A percentile compares a stretch with the other conserved stretches of the same genome.
Conservation (phyloP, 1,140 invertebrate genomes). For the Drosophila pruinosa region DNA sequence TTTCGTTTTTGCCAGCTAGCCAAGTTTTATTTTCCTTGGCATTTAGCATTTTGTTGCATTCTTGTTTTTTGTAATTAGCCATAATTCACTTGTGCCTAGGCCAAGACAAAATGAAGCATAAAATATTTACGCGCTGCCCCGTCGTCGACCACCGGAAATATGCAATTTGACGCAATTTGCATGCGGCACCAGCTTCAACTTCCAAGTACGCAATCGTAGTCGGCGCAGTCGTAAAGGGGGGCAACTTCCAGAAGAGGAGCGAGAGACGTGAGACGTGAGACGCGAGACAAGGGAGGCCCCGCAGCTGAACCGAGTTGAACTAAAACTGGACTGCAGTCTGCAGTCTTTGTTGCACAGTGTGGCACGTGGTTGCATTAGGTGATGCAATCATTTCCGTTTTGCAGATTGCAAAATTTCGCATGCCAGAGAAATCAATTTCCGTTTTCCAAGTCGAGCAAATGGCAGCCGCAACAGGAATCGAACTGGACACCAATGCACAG, state of each 20-base stretch:
- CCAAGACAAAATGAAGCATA: conserved; percentile 79
- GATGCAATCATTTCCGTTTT: conserved; percentile 77
- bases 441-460: conserved; percentile 34
- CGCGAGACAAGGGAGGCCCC: not conserved
- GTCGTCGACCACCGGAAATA: conserved; percentile 66
- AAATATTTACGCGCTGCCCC: conserved; percentile 71
- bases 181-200: conserved; percentile 43
- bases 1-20: conserved; percentile 8
- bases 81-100: conserved; percentile 76
- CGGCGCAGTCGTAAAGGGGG: not conserved
- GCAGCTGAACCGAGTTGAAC: not conserved
- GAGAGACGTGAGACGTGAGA: not conserved
- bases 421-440: conserved; percentile 75
- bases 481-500: conserved; percentile 1
- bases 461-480: conserved; percentile 23
- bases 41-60: conserved; percentile 7
- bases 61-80: conserved; percentile 64
- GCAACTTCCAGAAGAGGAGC: not conserved
- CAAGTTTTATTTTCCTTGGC: conserved; percentile 15
- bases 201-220: not conserved
- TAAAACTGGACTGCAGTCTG: conserved; percentile 13
- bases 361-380: conserved; percentile 72
- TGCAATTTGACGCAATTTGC: conserved; percentile 81
- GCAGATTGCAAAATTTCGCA: conserved; percentile 60
- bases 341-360: conserved; percentile 11